Base-by-base conservation (phyloP, 30 jellyfish, hydroid and myxozoan species). In the Nemopilema nomurai region DNA sequence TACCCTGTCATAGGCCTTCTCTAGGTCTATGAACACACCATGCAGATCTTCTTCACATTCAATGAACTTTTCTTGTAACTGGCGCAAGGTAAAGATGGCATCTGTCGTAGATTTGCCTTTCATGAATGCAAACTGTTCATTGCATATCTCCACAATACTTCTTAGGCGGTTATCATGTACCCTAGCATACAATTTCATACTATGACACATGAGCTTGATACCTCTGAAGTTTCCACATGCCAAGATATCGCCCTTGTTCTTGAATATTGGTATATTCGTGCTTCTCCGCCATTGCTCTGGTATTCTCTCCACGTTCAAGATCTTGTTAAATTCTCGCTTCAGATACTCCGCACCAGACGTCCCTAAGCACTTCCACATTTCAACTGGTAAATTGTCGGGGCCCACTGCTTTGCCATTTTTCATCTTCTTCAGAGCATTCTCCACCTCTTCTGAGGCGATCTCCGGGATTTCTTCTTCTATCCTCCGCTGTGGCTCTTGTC, bases 1-100 rank as follows among this genome's bases (percentile, higher is more conserved):
- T 7, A 78, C 82, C 68, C 88, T 52, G 28, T 78, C 88, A 78
- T 78, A 77, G 28, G 87, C 87, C 22, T 53, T 77, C 87, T 77
- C 87, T 27, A 77, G 79, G 79, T 41, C 87, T 8, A 77, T 21
- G 53, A 77, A 77, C 51, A 53, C 52, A 6, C 18, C 13, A 27
- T 77, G 76, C 53, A 49, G 25, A 4, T 57, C 52, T 62, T 52
- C 24, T 8, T 77, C 22, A 24, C 20, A 18, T 27, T 77, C 87
- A 51, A 49, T 25, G 52, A 49, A 62, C 30, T 51, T 77, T 30
- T 53, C 87, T 79, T 1, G 8, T 4, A 51, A 16, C 31, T 18
- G 50, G 16, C 87, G 26, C 65, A 77, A 57, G 26, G 82, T 24
- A 51, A 41, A 51, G 7, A 77, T 50, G 18, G 76, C 87, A 24